Conservation (phyloP, 1,140 invertebrate genomes). For the Cydia splendana region DNA sequence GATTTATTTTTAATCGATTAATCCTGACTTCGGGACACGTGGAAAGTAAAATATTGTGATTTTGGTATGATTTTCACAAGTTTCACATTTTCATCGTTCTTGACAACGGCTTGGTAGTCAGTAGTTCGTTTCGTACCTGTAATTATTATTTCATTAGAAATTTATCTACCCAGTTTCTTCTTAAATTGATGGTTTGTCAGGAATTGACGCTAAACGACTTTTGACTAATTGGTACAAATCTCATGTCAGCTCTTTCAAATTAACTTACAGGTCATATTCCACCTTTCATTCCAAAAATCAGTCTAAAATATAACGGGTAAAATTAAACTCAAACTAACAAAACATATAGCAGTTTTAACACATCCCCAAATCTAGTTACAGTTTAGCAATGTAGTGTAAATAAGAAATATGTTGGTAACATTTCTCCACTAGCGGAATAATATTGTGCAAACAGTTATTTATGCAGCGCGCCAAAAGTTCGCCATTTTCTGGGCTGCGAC, state of each 20-base stretch:
- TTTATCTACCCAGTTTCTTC: too few relatives aligned
- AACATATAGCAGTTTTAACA: neutral
- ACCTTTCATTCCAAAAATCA: too few relatives aligned
- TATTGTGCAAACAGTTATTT: conserved; percentile 23
- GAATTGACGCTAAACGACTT: too few relatives aligned
- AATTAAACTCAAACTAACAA: neutral
- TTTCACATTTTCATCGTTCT: too few relatives aligned
- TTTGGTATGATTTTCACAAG: too few relatives aligned
- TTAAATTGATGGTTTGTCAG: too few relatives aligned
- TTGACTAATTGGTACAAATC: too few relatives aligned
- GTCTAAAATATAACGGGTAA: neutral
- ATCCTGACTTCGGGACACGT: conserved; percentile 13
- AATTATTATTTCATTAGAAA: too few relatives aligned
- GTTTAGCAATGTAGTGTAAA: conserved; percentile 3
- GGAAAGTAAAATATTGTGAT: conserved; percentile 15
- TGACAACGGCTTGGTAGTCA: too few relatives aligned
- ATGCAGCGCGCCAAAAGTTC: conserved; percentile 17
- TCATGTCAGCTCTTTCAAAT: too few relatives aligned
- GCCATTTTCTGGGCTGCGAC: conserved; percentile 11
- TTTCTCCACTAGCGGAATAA: conserved; percentile 21
- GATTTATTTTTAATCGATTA: conserved; percentile 62
- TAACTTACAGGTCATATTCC: too few relatives aligned
- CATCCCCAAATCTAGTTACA: neutral
- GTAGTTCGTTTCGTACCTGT: too few relatives aligned
- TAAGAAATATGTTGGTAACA: conserved; percentile 30